A percentile compares a stretch with the other conserved stretches of the same genome.
Evolutionary conservation across 1,140 invertebrate species (phyloP).

Genomic region (Drosophila saltans): DNA sequence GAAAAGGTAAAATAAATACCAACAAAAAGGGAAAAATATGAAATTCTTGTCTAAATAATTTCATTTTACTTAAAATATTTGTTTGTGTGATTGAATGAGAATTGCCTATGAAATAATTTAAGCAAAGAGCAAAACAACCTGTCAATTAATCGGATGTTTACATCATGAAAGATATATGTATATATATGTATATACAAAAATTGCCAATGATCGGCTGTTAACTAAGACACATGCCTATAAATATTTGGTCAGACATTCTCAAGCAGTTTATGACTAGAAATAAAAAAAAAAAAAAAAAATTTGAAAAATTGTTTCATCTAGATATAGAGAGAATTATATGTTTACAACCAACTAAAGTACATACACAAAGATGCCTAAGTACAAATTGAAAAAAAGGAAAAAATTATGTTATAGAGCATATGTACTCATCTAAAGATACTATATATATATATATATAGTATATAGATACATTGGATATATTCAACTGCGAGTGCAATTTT

Average conservation of each 20-base stretch:
- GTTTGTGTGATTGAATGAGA: neutral
- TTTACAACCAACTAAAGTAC: neutral
- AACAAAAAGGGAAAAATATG: neutral
- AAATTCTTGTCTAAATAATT: slow-evolving; percentile 1
- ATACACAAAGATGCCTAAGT: too few species aligned
- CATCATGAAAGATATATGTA: slow-evolving; percentile 10
- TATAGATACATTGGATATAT: too few species aligned
- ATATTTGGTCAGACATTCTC: slow-evolving; percentile 14
- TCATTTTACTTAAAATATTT: neutral
- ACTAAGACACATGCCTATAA: slow-evolving; percentile 8
- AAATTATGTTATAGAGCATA: too few species aligned
- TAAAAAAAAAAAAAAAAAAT: too few species aligned
- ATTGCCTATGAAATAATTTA: slow-evolving; percentile 10
- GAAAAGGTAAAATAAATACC: neutral
- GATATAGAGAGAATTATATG: neutral
- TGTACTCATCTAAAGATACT: too few species aligned
- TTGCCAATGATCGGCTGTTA: slow-evolving; percentile 3
- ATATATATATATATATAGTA: too few species aligned
- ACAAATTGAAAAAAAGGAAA: too few species aligned
- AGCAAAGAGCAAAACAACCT: slow-evolving; percentile 8
- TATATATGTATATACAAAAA: neutral
- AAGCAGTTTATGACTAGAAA: slow-evolving; percentile 1
- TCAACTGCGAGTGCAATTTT: too few species aligned
- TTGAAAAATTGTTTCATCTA: too few species aligned
- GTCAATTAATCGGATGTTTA: slow-evolving; percentile 12